phyloP scores from a whole-genome alignment of 2,113 vertebrate genomes.

The Argyrosomus japonicus region DNA sequence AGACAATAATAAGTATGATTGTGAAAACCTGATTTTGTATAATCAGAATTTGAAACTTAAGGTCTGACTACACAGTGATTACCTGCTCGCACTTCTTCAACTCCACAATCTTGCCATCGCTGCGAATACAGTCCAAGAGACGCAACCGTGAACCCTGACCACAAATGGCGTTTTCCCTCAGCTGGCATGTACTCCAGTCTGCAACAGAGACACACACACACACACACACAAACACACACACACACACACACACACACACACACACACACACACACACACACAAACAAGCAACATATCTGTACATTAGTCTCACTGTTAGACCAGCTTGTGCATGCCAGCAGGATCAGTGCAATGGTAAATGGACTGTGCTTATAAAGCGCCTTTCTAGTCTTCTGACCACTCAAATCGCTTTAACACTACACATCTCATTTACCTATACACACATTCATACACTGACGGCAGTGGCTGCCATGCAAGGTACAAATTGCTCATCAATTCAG shows the following conservation, averaged over 20 bases:
- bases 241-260: conserved; percentile 21
- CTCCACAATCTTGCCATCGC: conserved; percentile 87
- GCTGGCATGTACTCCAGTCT: conserved; percentile 97
- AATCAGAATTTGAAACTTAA: background rate
- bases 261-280: conserved; percentile 17
- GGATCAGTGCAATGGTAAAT: background rate
- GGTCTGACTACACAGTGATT: conserved; percentile 42
- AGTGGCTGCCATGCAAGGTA: too few species aligned
- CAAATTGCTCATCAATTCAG: too few species aligned
- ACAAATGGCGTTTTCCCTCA: conserved; percentile 90
- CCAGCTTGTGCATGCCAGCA: background rate
- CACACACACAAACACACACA: background rate
- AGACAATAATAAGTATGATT: background rate
- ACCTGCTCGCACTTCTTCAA: conserved; percentile 88
- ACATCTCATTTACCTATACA: too few species aligned
- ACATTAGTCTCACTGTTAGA: conserved; percentile 19
- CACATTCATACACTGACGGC: too few species aligned
- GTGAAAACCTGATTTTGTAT: background rate
- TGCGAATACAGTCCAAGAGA: conserved; percentile 90
- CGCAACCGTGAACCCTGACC: conserved; percentile 87
- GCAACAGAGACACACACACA: conserved; percentile 44
- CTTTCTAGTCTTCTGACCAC: too few species aligned
- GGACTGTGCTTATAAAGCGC: too few species aligned
- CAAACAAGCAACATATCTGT: conserved; percentile 9
- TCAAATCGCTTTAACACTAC: too few species aligned